Evolutionary conservation across 2,113 vertebrate species (phyloP).

Genomic region (Morone saxatilis): DNA sequence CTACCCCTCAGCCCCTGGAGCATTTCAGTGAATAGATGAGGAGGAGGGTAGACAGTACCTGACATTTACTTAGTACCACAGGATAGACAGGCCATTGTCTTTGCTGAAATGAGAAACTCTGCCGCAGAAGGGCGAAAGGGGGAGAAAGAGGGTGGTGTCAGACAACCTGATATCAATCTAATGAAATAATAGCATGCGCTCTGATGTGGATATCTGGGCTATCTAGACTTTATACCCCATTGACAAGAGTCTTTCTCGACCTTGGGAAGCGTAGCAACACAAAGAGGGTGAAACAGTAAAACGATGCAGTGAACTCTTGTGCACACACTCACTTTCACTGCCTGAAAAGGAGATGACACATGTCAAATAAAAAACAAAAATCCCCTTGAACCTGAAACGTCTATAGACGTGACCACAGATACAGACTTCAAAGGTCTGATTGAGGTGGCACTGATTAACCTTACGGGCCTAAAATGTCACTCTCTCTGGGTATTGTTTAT

Average conservation of each 20-base stretch:
- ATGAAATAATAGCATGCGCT: conserved; percentile 86
- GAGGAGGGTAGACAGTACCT: conserved; percentile 78
- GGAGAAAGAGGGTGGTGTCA: conserved; percentile 71
- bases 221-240: conserved; percentile 78
- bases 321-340: conserved; percentile 53
- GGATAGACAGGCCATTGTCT: conserved; percentile 81
- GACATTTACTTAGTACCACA: conserved; percentile 76
- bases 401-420: conserved; percentile 34
- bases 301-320: conserved; percentile 15
- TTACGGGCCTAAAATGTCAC: background rate
- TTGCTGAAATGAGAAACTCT: conserved; percentile 80
- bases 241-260: conserved; percentile 76
- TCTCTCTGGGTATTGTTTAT: background rate
- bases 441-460: conserved; percentile 2
- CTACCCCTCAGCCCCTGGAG: conserved; percentile 67
- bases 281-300: conserved; percentile 35
- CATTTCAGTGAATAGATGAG: conserved; percentile 73
- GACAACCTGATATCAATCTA: conserved; percentile 88
- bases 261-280: conserved; percentile 83
- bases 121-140: conserved; percentile 69
- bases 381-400: conserved; percentile 40
- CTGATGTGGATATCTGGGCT: conserved; percentile 84
- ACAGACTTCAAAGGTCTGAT: conserved; percentile 32
- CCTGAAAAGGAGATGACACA: conserved; percentile 36
- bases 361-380: conserved; percentile 31